Base-by-base conservation (phyloP, 2,113 vertebrate genomes). In the Hirundichthys speculiger region DNA sequence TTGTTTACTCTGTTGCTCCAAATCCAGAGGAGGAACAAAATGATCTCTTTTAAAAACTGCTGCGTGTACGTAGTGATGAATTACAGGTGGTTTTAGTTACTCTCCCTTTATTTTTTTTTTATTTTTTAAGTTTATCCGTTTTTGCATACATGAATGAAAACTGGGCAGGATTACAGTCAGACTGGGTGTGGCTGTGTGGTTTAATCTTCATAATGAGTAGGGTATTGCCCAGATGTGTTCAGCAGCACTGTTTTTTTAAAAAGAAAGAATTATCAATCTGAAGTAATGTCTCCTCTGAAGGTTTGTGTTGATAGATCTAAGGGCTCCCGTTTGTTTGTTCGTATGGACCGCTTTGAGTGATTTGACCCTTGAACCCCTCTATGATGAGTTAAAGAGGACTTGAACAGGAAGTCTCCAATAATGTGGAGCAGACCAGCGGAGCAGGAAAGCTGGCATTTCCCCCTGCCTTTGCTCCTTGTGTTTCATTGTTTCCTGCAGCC, bases 401-500 rank as follows among this genome's bases (percentile, higher is more conserved):
- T 52, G 75, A 69, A 59, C 73, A 49, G 86, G 84, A 86, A 83
- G 79, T 47, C 63, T 80, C 69, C 60, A 69, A 79, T 88, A 83
- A 77, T 78, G 51, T 7, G 43, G 79, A 76, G 73, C 56, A 64
- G 73, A 55, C 64, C 46, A 39, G n/a, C 53, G 50, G 39, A 61
- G 69, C 77, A 80, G 72, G 66, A 69, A 73, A 71, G 74, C 75
- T 64, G 75, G 68, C 75, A 66, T 80, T 88, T 89, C 88, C 86
- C n/a, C 55, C 55, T 48, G 24, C 53, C 40, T 64, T 57, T n/a
- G 58, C 82, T 80, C 43, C 81, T 86, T 71, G 25, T 41, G 27
- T 90, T 89, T 89, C 76, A 84, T 80, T 71, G 66, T 82, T 85
- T 88, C 80, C 85, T 89, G 64, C 34, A 61, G 53, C 68, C 61